Conservation (phyloP, 2,797 vertebrate genomes). For the Tympanoctomys barrerae region DNA sequence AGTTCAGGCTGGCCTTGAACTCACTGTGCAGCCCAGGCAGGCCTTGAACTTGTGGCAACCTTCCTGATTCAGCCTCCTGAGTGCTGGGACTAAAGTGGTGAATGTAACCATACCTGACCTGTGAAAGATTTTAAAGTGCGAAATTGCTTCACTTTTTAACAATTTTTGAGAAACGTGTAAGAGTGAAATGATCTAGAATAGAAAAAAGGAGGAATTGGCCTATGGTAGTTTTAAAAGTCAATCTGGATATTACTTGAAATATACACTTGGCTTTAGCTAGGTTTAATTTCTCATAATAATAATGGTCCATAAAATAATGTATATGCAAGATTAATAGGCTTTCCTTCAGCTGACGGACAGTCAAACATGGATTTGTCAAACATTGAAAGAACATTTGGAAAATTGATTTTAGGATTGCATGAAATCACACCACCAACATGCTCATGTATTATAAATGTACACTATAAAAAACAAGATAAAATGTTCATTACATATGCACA, state of each 20-base stretch:
- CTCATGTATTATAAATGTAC: neutral
- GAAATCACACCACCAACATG: neutral
- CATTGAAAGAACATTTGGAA: constrained; percentile 38
- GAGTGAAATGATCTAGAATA: neutral
- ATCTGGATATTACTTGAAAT: constrained; percentile 25
- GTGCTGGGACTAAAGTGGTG: neutral
- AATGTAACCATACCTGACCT: neutral
- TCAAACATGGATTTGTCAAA: neutral
- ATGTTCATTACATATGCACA: neutral
- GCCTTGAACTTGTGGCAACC: neutral
- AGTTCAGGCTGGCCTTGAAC: neutral
- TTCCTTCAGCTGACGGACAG: neutral
- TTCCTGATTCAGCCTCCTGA: neutral
- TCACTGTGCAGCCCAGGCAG: too few relatives aligned
- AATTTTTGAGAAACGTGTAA: neutral
- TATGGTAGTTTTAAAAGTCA: neutral
- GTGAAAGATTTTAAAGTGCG: neutral
- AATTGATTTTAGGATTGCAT: constrained; percentile 44
- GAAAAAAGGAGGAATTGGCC: neutral
- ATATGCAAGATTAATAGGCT: neutral
- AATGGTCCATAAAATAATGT: neutral
- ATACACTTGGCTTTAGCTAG: neutral
- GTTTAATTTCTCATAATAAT: neutral
- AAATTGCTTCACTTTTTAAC: neutral
- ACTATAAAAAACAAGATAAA: constrained; percentile 5